These are phyloP conservation scores for Troilus luridus DNA, from an alignment of 2,888 invertebrate genomes.

Conservation along the genomic window DNA sequence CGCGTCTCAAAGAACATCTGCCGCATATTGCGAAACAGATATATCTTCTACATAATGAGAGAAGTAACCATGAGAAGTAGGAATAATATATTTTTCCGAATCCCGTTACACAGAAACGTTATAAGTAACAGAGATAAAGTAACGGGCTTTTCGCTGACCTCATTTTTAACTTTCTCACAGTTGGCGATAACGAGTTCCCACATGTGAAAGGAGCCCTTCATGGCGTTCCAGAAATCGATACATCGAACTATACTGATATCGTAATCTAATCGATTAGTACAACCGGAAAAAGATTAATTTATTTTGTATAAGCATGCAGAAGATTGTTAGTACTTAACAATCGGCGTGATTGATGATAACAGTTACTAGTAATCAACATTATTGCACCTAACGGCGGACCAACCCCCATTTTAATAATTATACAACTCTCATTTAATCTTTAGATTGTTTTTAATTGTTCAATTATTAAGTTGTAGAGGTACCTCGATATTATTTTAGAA, in stretches of 20 bases:
- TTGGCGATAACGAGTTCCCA: slow-evolving; percentile 19
- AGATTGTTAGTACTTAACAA: too few relatives aligned
- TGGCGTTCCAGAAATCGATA: neutral
- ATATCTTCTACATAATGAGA: neutral
- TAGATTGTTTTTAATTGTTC: too few relatives aligned
- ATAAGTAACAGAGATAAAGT: neutral
- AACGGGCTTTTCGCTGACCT: neutral
- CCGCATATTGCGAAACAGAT: neutral
- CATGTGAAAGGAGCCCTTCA: neutral
- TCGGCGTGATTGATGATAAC: too few relatives aligned
- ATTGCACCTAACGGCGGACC: too few relatives aligned
- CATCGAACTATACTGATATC: neutral
- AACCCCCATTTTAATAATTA: too few relatives aligned
- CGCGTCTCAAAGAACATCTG: neutral
- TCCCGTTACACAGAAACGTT: neutral
- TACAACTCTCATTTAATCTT: too few relatives aligned
- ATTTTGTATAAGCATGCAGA: too few relatives aligned
- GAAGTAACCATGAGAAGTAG: slow-evolving; percentile 5
- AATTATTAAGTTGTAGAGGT: too few relatives aligned
- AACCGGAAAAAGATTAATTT: too few relatives aligned
- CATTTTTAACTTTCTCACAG: slow-evolving; percentile 29
- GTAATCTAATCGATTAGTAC: too few relatives aligned
- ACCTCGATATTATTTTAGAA: too few relatives aligned
- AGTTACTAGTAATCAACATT: too few relatives aligned
- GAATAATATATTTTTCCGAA: neutral